These are phyloP conservation scores for Hyaena hyaena DNA, from an alignment of 2,113 vertebrate genomes.

Conservation along the genomic window DNA sequence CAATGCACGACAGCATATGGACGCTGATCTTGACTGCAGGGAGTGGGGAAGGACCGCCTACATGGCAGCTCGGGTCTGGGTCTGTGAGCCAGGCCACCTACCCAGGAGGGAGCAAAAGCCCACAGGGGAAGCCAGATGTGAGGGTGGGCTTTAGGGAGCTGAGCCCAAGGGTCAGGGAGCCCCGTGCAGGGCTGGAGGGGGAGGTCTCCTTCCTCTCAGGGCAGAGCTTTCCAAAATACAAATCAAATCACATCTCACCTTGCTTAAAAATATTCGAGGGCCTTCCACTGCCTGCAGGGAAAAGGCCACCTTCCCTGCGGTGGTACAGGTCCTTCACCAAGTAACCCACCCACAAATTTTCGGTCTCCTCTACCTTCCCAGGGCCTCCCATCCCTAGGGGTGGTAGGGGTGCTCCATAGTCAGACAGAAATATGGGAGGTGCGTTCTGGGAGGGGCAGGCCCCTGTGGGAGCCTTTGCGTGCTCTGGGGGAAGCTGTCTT, in stretches of 20 bases:
- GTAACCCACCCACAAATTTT: not conserved
- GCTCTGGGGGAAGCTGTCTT: not conserved
- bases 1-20: not conserved
- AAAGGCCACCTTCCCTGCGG: not conserved
- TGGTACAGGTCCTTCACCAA: not conserved
- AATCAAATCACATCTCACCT: not conserved
- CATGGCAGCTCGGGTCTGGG: not conserved
- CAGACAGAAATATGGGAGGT: not conserved
- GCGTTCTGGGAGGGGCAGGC: not conserved
- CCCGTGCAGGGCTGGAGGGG: not conserved
- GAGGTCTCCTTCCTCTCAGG: not conserved
- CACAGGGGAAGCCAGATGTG: not conserved
- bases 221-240: not conserved
- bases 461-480: not conserved
- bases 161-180: not conserved
- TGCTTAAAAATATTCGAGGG: not conserved
- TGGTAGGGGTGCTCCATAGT: not conserved
- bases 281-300: not conserved
- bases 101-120: not conserved
- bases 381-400: not conserved
- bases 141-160: not conserved
- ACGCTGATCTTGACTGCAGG: not conserved
- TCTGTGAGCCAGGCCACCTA: not conserved
- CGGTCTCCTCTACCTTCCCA: not conserved
- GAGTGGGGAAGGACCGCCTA: not conserved